Percentiles rank a stretch among this genome's conserved stretches.
Conservation (phyloP, 1,140 invertebrate species). For the Zaprionus tsacasi region DNA sequence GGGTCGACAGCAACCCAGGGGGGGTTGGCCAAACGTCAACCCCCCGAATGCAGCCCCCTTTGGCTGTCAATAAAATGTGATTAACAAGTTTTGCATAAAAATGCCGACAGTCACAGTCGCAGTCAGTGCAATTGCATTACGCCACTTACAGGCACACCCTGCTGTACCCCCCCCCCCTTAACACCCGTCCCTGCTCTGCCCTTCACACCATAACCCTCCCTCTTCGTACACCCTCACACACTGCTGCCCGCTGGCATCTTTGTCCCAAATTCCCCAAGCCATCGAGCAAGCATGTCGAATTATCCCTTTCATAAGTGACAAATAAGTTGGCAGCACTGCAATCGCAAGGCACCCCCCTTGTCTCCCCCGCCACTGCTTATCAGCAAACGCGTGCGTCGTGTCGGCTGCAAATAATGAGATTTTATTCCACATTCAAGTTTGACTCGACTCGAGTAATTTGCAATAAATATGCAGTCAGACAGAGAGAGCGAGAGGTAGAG, state of each 20-base stretch:
- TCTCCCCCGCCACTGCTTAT: slow-evolving; percentile 43
- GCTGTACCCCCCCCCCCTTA: too few species aligned
- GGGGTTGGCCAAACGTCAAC: neutral
- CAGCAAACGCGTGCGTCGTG: slow-evolving; percentile 40
- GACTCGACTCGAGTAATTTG: slow-evolving; percentile 64
- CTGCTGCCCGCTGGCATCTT: slow-evolving; percentile 35
- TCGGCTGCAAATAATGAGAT: slow-evolving; percentile 77
- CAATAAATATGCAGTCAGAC: slow-evolving; percentile 76
- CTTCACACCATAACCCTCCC: neutral
- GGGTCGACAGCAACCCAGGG: neutral
- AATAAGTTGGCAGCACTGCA: slow-evolving; percentile 54
- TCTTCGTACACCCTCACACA: neutral
- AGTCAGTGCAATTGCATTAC: slow-evolving; percentile 42
- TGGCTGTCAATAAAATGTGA: slow-evolving; percentile 78
- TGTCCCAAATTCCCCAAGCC: slow-evolving; percentile 42
- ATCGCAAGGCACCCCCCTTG: slow-evolving; percentile 14
- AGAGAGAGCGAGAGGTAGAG: neutral
- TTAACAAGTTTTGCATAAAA: slow-evolving; percentile 79
- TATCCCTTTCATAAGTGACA: slow-evolving; percentile 81
- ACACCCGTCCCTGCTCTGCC: neutral
- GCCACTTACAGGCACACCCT: neutral
- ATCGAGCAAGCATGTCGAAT: slow-evolving; percentile 66
- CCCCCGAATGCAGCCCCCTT: slow-evolving; percentile 11
- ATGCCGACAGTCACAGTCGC: slow-evolving; percentile 59
- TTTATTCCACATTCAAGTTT: slow-evolving; percentile 52